Conservation (phyloP, 2,113 vertebrate species). For the Passer montanus region DNA sequence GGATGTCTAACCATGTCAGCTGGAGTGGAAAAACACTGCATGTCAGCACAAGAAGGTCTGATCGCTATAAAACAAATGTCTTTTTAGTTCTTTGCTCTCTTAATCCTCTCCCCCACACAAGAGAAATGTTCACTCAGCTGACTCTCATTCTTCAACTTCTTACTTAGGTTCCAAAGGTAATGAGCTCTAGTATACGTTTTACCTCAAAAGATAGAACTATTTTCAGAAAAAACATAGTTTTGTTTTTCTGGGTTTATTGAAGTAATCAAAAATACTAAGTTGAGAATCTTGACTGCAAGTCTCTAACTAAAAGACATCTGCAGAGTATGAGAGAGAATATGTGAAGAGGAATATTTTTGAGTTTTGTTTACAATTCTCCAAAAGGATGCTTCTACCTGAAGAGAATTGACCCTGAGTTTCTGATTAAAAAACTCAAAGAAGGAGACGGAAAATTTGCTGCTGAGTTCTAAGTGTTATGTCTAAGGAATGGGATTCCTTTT, state of each 20-base stretch:
- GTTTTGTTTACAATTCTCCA: background rate
- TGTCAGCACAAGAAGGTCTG: conserved; percentile 39
- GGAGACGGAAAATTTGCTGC: background rate
- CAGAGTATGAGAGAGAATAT: background rate
- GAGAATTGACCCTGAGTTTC: background rate
- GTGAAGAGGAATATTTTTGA: background rate
- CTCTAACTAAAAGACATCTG: background rate
- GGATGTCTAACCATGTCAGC: conserved; percentile 13
- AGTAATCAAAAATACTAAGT: background rate
- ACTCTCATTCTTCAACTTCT: background rate
- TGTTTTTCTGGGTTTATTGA: background rate
- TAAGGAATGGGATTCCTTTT: background rate
- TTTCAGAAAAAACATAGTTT: background rate
- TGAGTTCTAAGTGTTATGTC: background rate
- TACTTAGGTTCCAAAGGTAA: background rate
- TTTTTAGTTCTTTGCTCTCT: background rate
- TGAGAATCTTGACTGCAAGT: background rate
- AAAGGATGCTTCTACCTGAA: background rate
- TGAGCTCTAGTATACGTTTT: background rate
- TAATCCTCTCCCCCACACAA: background rate
- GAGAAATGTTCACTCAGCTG: background rate
- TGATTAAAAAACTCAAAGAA: background rate
- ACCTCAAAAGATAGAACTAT: background rate
- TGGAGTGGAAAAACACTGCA: conserved; percentile 60
- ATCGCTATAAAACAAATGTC: conserved; percentile 1